A percentile compares a stretch with the other conserved stretches of the same genome.
Evolutionary conservation across 1,140 invertebrate species (phyloP).

Genomic region (Mamestra configurata): DNA sequence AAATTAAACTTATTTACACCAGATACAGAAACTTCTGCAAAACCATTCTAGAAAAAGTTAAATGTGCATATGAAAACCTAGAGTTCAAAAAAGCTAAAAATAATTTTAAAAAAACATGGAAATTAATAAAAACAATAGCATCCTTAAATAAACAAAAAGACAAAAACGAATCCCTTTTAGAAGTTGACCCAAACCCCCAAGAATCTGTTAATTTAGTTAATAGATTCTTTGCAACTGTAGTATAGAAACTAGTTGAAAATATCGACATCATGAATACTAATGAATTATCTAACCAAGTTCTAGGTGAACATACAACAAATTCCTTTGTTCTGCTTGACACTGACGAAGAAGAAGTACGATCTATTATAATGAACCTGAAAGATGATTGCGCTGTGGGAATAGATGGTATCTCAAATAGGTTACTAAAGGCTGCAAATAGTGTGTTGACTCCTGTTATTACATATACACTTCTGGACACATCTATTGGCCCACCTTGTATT

Average conservation of each 20-base stretch:
- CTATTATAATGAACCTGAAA: background rate
- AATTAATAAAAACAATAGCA: slow-evolving; percentile 5
- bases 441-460: no score
- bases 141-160: background rate
- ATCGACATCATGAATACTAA: background rate
- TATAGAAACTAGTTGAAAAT: background rate
- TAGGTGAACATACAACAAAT: background rate
- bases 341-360: background rate
- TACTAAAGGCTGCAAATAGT: no score
- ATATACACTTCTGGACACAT: no score
- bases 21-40: background rate
- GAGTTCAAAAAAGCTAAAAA: background rate
- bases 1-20: background rate
- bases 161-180: background rate
- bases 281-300: background rate
- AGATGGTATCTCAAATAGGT: no score
- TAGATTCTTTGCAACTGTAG: background rate
- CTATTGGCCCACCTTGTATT: no score
- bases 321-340: background rate
- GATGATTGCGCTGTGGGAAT: background rate
- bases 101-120: no score
- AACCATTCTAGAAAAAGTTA: background rate
- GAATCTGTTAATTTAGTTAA: background rate
- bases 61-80: background rate
- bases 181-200: background rate